Evolutionary conservation across 2,113 vertebrate species (phyloP).

Genomic region (Mola mola): DNA sequence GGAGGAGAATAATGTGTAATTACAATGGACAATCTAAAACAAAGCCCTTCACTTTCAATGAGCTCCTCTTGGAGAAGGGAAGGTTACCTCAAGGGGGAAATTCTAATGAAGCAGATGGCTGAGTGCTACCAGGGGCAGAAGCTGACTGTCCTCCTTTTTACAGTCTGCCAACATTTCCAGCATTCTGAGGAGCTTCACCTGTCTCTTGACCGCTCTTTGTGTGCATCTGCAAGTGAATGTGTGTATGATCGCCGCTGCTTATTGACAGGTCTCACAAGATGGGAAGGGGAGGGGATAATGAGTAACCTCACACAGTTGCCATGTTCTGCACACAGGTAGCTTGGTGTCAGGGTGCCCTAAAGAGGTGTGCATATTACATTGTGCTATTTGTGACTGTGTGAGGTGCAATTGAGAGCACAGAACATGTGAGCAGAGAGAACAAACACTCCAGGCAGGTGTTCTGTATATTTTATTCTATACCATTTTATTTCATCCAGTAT

Average conservation of each 20-base stretch:
- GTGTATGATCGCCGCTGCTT: constrained; percentile 15
- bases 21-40: constrained; percentile 83
- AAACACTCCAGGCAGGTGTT: constrained; percentile 49
- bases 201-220: constrained; percentile 56
- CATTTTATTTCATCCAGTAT: constrained; percentile 79
- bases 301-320: neutral
- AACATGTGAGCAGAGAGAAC: constrained; percentile 3
- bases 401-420: constrained; percentile 3
- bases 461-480: constrained; percentile 80
- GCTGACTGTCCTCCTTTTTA: constrained; percentile 74
- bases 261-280: constrained; percentile 15
- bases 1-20: constrained; percentile 77
- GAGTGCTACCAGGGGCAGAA: constrained; percentile 75
- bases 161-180: constrained; percentile 71
- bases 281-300: neutral
- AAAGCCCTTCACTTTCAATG: constrained; percentile 81
- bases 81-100: constrained; percentile 86
- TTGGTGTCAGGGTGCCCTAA: neutral
- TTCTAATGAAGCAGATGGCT: constrained; percentile 85
- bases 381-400: neutral
- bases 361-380: neutral
- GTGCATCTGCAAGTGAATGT: constrained; percentile 35
- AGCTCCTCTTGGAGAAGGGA: constrained; percentile 72
- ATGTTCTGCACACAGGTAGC: neutral
- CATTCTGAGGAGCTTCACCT: constrained; percentile 71